phyloP scores from a whole-genome alignment of 2,888 invertebrate genomes.

The Dichetophora obliterata region DNA sequence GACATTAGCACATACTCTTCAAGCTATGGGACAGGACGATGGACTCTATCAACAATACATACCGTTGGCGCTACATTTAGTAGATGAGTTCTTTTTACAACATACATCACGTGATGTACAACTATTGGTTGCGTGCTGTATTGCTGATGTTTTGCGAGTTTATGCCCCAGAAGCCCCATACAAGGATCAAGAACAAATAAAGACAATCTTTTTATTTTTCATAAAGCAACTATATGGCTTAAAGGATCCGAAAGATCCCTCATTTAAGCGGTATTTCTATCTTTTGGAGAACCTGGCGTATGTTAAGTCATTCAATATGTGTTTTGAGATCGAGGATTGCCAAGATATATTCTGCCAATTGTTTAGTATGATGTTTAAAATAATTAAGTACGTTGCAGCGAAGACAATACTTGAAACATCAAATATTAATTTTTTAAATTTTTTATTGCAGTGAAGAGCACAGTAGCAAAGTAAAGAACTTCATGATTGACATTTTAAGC shows the following conservation, averaged over 20 bases:
- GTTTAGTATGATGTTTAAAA: slow-evolving; percentile 94
- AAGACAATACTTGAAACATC: not conserved
- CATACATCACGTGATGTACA: slow-evolving; percentile 94
- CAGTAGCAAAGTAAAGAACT: slow-evolving; percentile 94
- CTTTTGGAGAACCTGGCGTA: slow-evolving; percentile 96
- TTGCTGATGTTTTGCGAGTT: slow-evolving; percentile 95
- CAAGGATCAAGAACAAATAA: slow-evolving; percentile 94
- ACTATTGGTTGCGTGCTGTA: slow-evolving; percentile 94
- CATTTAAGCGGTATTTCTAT: slow-evolving; percentile 98
- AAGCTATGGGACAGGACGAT: slow-evolving; percentile 97
- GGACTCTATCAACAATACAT: slow-evolving; percentile 93
- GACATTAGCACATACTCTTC: slow-evolving; percentile 92
- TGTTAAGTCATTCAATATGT: slow-evolving; percentile 99
- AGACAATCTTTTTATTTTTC: slow-evolving; percentile 91
- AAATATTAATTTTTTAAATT: slow-evolving; percentile 11
- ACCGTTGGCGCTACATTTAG: slow-evolving; percentile 91
- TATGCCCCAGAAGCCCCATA: slow-evolving; percentile 99
- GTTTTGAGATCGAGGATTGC: slow-evolving; percentile 96
- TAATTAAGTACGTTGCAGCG: slow-evolving; percentile 86
- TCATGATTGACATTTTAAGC: slow-evolving; percentile 95
- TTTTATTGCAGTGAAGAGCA: slow-evolving; percentile 84
- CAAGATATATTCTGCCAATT: slow-evolving; percentile 96
- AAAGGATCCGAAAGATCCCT: slow-evolving; percentile 96
- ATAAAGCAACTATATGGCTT: slow-evolving; percentile 94
- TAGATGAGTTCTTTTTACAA: slow-evolving; percentile 91